A percentile compares a stretch with the other conserved stretches of the same genome.
Evolutionary conservation across 2,888 invertebrate species (phyloP).

Genomic region (Andrena flavipes): DNA sequence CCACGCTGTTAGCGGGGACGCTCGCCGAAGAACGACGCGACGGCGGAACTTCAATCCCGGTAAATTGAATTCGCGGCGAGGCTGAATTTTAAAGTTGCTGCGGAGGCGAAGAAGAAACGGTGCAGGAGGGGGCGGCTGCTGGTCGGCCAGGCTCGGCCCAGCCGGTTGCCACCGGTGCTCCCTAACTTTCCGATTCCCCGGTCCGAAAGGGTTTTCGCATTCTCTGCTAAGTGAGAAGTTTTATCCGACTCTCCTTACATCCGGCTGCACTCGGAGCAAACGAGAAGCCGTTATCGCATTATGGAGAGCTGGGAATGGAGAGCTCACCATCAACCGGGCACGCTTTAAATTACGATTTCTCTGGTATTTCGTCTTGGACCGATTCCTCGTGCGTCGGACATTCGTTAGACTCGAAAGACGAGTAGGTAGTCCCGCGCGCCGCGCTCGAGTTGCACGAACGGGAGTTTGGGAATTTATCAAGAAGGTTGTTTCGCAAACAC

Average conservation of each 20-base stretch:
- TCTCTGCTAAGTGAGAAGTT: conserved; percentile 72
- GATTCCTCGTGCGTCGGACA: not conserved
- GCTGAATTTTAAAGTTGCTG: conserved; percentile 73
- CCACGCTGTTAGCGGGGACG: not conserved
- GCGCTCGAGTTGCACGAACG: not conserved
- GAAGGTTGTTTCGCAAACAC: conserved; percentile 1
- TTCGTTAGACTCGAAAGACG: not conserved
- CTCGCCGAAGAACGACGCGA: conserved; percentile 4
- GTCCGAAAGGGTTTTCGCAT: conserved; percentile 62
- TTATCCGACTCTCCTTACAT: conserved; percentile 63
- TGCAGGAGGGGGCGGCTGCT: conserved; percentile 31
- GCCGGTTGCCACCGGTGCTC: conserved; percentile 17
- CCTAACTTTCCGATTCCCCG: conserved; percentile 68
- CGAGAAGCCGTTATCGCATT: conserved; percentile 49
- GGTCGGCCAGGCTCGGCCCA: conserved; percentile 16
- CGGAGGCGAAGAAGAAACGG: conserved; percentile 44
- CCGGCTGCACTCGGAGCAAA: conserved; percentile 30
- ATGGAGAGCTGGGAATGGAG: conserved; percentile 41
- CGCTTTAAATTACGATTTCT: not conserved
- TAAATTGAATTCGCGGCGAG: conserved; percentile 46
- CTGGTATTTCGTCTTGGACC: not conserved
- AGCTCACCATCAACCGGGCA: conserved; percentile 15
- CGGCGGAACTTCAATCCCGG: conserved; percentile 19
- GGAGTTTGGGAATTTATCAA: conserved; percentile 1
- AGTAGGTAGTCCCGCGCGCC: not conserved